Evolutionary conservation across 2,113 vertebrate species (phyloP).

Genomic region (Varanus salvator): DNA sequence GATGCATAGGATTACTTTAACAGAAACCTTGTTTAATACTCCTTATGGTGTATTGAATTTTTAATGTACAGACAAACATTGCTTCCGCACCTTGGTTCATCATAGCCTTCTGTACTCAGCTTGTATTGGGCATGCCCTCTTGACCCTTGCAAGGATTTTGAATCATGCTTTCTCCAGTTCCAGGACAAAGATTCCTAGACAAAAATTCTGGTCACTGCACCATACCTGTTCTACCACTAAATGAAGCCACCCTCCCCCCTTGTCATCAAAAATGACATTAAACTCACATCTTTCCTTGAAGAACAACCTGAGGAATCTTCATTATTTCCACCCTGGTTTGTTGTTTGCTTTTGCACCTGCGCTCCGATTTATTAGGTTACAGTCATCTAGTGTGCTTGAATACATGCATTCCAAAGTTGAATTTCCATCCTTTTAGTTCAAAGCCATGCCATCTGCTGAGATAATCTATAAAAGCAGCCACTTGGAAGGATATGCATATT

Average conservation of each 20-base stretch:
- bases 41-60: neutral
- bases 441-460: neutral
- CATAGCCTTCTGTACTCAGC: neutral
- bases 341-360: neutral
- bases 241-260: neutral
- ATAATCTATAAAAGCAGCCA: constrained; percentile 5
- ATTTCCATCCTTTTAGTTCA: constrained; percentile 16
- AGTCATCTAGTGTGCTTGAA: neutral
- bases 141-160: neutral
- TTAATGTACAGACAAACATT: neutral
- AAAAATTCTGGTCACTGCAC: neutral
- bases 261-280: neutral
- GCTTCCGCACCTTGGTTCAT: neutral
- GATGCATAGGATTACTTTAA: neutral
- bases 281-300: neutral
- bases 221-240: neutral
- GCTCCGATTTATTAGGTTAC: neutral
- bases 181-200: no score
- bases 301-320: neutral
- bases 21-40: neutral
- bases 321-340: neutral
- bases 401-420: neutral
- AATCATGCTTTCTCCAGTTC: neutral
- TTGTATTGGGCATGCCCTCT: neutral
- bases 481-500: constrained; percentile 6